Evolutionary conservation across 2,888 invertebrate genomes (phyloP), one percentile per base, ranked within the genome.

Genomic region (Sycophila texana): DNA sequence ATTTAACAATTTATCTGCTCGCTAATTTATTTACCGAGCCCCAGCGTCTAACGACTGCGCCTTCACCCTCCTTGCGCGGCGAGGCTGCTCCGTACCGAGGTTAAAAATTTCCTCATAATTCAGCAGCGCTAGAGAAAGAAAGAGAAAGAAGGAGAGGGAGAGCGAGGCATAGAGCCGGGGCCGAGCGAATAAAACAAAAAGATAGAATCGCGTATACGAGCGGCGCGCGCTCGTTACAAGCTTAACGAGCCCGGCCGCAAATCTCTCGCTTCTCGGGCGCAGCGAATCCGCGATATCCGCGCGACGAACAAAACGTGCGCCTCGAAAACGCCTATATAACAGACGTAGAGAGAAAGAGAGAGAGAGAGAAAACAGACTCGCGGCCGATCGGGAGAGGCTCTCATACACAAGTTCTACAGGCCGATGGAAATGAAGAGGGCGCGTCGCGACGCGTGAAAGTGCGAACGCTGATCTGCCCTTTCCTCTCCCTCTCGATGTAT

Each of bases 371-470:
- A 12, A 57, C 57, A 57, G 12, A 18, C 18, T 12, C 20, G 39
- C 18, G 13, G 58, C 12, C 4, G 18, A 49, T 47, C 18, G 18
- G 22, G 26, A 20, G 58, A 14, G 22, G 49, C 30, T 57, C 74
- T 65, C 66, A 60, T 39, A 39, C 4, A 39, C 30, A 47, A 2
- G 68, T 39, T 65, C 66, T 70, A 71, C 68, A 51, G 16, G 18
- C 5, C 47, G 22, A 68, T 22, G 18, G 67, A 39, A 66, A 12
- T n/a, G 20, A 51, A 58, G 5, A 58, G 1, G 20, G 18, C 30
- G 49, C 16, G 71, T 51, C 26, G n/a, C 26, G 13, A 39, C 80
- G 71, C 78, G 82, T 81, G 82, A 83, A 83, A 83, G 83, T 83
- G 82, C 77, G 81, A 82, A 82, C 75, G 76, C 75, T 78, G 73